Evolutionary conservation across 1,140 invertebrate genomes (phyloP).

Genomic region (Prorops nasuta): DNA sequence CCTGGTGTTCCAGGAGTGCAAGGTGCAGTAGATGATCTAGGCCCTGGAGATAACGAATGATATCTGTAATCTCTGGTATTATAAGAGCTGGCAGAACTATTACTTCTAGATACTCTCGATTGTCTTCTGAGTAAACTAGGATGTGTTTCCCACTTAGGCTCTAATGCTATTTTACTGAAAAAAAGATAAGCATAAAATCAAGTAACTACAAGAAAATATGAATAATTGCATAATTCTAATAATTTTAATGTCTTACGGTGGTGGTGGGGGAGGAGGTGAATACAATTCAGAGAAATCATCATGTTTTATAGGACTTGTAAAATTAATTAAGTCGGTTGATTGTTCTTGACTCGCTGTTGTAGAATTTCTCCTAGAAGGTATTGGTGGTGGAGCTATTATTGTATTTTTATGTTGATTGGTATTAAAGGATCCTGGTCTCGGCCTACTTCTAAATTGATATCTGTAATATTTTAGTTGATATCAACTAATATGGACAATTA

Average conservation of each 20-base stretch:
- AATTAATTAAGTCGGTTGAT: conserved; percentile 70
- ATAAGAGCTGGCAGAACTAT: conserved; percentile 47
- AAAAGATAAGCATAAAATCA: conserved; percentile 3
- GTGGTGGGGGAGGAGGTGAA: conserved; percentile 38
- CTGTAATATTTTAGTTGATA: conserved; percentile 28
- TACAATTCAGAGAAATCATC: conserved; percentile 47
- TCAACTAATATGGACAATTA: background rate
- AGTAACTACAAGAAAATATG: background rate
- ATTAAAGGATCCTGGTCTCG: conserved; percentile 57
- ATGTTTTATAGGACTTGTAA: conserved; percentile 62
- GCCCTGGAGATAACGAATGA: conserved; percentile 43
- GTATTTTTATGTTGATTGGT: conserved; percentile 47
- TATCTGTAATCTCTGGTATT: conserved; percentile 48
- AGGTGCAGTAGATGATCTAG: conserved; percentile 45
- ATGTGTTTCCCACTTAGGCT: conserved; percentile 54
- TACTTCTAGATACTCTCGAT: conserved; percentile 47
- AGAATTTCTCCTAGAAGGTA: conserved; percentile 55
- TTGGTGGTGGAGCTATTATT: conserved; percentile 57
- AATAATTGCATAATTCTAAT: conserved; percentile 2
- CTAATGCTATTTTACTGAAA: conserved; percentile 42
- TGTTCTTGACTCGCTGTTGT: conserved; percentile 55
- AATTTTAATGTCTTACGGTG: conserved; percentile 34
- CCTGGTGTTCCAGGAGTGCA: conserved; percentile 50
- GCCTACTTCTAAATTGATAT: conserved; percentile 52
- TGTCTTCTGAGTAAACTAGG: conserved; percentile 43